Evolutionary conservation across 2,797 vertebrate genomes (phyloP), one percentile per base, ranked within the genome.

Genomic region (Sebastes steindachneri): DNA sequence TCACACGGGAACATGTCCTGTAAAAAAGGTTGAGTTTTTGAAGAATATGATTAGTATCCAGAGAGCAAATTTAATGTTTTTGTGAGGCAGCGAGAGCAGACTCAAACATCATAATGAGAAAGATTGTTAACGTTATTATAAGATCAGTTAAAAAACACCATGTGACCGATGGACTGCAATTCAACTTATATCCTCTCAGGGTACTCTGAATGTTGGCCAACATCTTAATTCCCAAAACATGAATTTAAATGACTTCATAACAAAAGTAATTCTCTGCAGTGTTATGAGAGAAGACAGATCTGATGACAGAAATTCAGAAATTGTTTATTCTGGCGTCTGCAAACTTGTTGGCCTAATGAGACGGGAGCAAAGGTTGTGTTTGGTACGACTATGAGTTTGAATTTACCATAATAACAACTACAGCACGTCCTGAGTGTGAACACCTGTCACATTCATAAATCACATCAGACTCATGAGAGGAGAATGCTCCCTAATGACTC

Each of bases 381-480:
- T 66, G 62, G 73, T 77, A 69, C 17, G 28, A 78, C 51, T 65
- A 31, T 8, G 29, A 77, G 10, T 77, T 81, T 85, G 53, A 85
- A 53, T 64, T 75, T 33, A 64, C 67, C 65, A 15, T 65, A 87
- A 82, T 86, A 79, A 74, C 35, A 62, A 28, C 66, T 76, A 28
- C 29, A 75, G 55, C 75, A 78, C 29, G 9, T 57, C 26, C 19
- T 35, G 53, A 72, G 68, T 68, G 58, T 63, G 72, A 78, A 58
- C 84, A 90, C 81, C 87, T 93, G 90, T 87, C 87, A 90, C 57
- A 48, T 35, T 31, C 68, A 86, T 88, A 83, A 90, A 92, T 93
- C 86, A 79, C 28, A 33, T 64, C 25, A 57, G 77, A 80, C 73
- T 75, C 57, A 68, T 63, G 28, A 77, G 74, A 75, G 79, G 64